Percentiles rank a stretch among this genome's conserved stretches.
phyloP scores from a whole-genome alignment of 1,140 invertebrate genomes.

The Caenorhabditis latens region DNA sequence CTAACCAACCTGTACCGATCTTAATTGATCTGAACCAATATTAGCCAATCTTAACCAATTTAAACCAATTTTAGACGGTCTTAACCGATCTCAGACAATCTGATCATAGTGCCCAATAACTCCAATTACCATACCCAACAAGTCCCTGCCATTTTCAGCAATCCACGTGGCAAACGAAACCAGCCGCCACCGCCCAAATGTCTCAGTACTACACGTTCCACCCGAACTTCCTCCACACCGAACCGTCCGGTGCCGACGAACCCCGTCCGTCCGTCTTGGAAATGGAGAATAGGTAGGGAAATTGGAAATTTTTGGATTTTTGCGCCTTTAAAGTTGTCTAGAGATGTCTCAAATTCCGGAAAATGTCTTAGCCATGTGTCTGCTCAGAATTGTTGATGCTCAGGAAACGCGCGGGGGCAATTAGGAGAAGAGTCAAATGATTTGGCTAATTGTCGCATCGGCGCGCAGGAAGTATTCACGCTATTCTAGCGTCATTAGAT shows the following conservation, averaged over 20 bases:
- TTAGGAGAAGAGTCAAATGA: not conserved
- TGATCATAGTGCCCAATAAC: no score
- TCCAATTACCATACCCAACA: not conserved
- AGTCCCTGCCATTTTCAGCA: not conserved
- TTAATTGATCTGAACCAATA: no score
- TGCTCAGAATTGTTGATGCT: slow-evolving; percentile 1
- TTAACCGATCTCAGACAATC: no score
- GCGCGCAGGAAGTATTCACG: not conserved
- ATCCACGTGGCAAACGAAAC: slow-evolving; percentile 2
- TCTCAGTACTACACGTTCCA: slow-evolving; percentile 77
- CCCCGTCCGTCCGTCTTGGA: slow-evolving; percentile 75
- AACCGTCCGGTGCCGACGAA: slow-evolving; percentile 69
- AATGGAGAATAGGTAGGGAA: slow-evolving; percentile 72
- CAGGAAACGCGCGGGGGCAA: not conserved
- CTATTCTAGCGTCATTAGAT: not conserved
- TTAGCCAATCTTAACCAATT: no score
- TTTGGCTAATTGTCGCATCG: slow-evolving; percentile 3
- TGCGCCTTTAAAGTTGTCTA: slow-evolving; percentile 64
- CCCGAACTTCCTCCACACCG: slow-evolving; percentile 71
- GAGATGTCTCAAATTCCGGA: no score
- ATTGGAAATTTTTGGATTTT: not conserved
- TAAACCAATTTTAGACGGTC: no score
- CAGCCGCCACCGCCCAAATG: not conserved
- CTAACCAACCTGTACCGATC: no score
- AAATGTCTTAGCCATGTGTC: no score